Conservation (phyloP, 2,797 vertebrate species). For the Scolopax rusticola region DNA sequence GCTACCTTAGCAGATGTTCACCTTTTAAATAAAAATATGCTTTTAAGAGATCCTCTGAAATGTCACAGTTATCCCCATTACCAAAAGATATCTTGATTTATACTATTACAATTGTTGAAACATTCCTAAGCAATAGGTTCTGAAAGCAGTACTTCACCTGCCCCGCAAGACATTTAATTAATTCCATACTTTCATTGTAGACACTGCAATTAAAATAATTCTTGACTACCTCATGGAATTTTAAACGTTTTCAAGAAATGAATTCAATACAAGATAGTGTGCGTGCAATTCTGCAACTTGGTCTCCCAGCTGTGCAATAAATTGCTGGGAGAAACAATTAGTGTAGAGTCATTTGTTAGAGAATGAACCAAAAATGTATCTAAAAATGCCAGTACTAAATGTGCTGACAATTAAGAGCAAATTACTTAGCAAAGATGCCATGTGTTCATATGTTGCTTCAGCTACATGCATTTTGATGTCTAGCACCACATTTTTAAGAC, state of each 20-base stretch:
- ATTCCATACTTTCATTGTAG: slow-evolving; percentile 71
- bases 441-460: slow-evolving; percentile 53
- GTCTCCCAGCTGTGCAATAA: slow-evolving; percentile 63
- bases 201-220: slow-evolving; percentile 73
- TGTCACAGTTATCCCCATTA: slow-evolving; percentile 66
- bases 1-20: slow-evolving; percentile 60
- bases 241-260: slow-evolving; percentile 62
- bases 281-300: slow-evolving; percentile 4
- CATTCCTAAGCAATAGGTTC: slow-evolving; percentile 50
- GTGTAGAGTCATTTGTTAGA: slow-evolving; percentile 71
- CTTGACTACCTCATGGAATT: slow-evolving; percentile 68
- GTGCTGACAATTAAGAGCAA: slow-evolving; percentile 69
- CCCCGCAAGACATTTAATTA: slow-evolving; percentile 55
- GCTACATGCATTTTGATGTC: slow-evolving; percentile 42
- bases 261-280: slow-evolving; percentile 32
- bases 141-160: slow-evolving; percentile 59
- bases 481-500: slow-evolving; percentile 32
- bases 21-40: slow-evolving; percentile 74
- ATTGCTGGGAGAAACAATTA: slow-evolving; percentile 72
- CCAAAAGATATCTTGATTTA: slow-evolving; percentile 74
- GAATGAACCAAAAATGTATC: slow-evolving; percentile 69
- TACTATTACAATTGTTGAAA: slow-evolving; percentile 58
- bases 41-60: slow-evolving; percentile 64
- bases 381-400: slow-evolving; percentile 71
- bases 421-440: slow-evolving; percentile 68